Base-by-base conservation (phyloP, 2,113 vertebrate genomes). In the Paraplagusia blochii region DNA sequence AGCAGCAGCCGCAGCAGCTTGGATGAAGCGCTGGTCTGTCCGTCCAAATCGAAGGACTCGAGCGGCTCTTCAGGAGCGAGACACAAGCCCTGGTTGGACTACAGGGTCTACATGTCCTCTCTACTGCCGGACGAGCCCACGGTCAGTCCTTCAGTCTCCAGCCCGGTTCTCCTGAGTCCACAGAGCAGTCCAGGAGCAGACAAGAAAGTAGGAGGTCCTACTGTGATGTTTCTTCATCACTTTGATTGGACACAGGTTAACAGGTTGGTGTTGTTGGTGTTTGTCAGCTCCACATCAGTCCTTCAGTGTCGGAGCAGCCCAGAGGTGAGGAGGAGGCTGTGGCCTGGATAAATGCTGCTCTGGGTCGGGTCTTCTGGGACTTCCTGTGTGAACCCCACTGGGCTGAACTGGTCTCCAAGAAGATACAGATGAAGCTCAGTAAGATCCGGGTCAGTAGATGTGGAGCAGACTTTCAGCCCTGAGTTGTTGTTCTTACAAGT, bases 401-500 rank as follows among this genome's bases (percentile, higher is more conserved):
- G 97, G 92, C 92, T 56, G 92, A 98, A 51, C 42, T 95, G 58
- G 95, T 99, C 44, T 98, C 97, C 58, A 96, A 96, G 88, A 99
- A 99, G 89, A 98, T 99, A 80, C 97, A 99, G 81, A 97, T 98
- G 95, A 99, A 99, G 74, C 94, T 99, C 67, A 98, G 95, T 87
- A 99, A 99, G 84, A 99, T 99, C 80, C 93, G 96, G 91, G 97
- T 99, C 88, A 69, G 90, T 74, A 11, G 10, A 53, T 29, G 22
- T 29, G 2, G 22, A 29, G 22, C 22, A 29, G 22, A 29, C 6
- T 33, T 43, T 19, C 1, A 10, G 9, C 36, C 1, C 36, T 9
- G 9, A 2, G 36, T 38, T 9, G 36, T 36, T 7, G 8, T 42
- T 17, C 2, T 12, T 19, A 29, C 22, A 45, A 45, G 29, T 12